These are phyloP conservation scores for Anaspis maculata DNA, from an alignment of 2,888 invertebrate species.

Conservation along the genomic window DNA sequence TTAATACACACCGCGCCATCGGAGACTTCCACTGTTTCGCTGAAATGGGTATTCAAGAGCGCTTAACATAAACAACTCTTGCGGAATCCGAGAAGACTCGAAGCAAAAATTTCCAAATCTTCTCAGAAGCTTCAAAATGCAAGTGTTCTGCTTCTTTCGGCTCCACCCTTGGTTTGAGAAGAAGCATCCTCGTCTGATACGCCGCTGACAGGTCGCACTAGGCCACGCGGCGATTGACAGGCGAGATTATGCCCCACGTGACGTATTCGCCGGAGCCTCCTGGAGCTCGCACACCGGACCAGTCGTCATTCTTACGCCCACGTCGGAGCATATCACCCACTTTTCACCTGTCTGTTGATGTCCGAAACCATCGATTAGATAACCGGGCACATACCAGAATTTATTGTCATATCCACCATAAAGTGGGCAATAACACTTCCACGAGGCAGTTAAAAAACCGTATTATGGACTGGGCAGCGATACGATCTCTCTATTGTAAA, in stretches of 20 bases:
- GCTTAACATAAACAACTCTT: too few relatives aligned
- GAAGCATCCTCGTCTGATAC: background rate
- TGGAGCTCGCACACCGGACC: background rate
- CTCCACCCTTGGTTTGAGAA: too few relatives aligned
- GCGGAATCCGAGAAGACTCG: too few relatives aligned
- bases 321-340: background rate
- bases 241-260: background rate
- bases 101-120: too few relatives aligned
- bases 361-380: background rate
- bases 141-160: too few relatives aligned
- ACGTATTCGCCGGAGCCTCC: background rate
- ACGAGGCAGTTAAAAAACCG: conserved; percentile 1
- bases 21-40: too few relatives aligned
- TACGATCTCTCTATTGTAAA: conserved; percentile 1
- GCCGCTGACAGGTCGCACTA: background rate
- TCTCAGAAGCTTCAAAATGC: too few relatives aligned
- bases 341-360: background rate
- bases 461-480: background rate
- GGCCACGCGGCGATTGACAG: background rate
- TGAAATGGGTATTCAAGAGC: too few relatives aligned
- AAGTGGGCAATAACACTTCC: conserved; percentile 2
- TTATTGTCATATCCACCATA: conserved; percentile 1
- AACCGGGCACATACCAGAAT: background rate
- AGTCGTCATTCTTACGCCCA: conserved; percentile 1
- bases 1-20: conserved; percentile 27